Evolutionary conservation across 2,113 vertebrate species (phyloP).

Genomic region (Corythornis cristatus): DNA sequence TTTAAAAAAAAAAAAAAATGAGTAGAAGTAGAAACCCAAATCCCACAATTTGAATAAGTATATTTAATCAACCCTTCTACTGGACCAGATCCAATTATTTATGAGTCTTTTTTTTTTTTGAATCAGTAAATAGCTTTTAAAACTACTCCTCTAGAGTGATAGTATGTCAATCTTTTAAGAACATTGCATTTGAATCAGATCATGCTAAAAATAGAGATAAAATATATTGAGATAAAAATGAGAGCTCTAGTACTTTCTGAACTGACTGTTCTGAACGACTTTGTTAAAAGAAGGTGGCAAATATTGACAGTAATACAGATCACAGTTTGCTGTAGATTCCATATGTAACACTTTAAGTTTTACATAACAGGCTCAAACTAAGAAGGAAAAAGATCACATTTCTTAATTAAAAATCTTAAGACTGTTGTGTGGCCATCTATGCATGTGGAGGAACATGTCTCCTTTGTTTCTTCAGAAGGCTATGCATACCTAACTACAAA

Average conservation of each 20-base stretch:
- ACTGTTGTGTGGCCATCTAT: background rate
- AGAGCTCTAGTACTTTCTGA: background rate
- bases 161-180: background rate
- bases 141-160: background rate
- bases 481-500: background rate
- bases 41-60: background rate
- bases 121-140: background rate
- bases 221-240: background rate
- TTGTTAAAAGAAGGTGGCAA: background rate
- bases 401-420: background rate
- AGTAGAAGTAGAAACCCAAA: background rate
- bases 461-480: background rate
- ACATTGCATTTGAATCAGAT: background rate
- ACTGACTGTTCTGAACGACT: background rate
- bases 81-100: background rate
- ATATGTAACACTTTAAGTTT: background rate
- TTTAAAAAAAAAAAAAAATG: background rate
- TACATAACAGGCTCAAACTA: background rate
- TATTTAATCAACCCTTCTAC: background rate
- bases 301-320: background rate
- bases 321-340: background rate
- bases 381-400: background rate
- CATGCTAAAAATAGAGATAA: background rate
- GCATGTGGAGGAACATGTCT: background rate
- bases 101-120: background rate